These are phyloP conservation scores for Parascotia fuliginaria DNA, from an alignment of 2,888 invertebrate species.

Conservation along the genomic window DNA sequence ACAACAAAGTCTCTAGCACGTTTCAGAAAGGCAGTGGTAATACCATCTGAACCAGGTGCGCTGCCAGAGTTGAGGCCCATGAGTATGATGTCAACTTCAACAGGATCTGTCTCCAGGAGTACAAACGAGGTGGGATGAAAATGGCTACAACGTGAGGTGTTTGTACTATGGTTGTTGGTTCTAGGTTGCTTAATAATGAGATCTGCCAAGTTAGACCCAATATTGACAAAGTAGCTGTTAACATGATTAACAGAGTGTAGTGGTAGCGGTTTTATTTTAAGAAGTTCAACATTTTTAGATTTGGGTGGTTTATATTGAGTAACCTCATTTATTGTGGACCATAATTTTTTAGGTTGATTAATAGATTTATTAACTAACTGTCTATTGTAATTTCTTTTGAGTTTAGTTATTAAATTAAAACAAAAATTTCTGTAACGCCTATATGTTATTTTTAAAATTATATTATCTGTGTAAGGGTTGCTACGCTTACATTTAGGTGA, in stretches of 20 bases:
- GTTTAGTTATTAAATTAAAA: too few species aligned
- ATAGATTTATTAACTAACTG: too few species aligned
- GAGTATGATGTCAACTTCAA: constrained; percentile 9
- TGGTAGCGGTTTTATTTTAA: background rate
- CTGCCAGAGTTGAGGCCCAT: constrained; percentile 13
- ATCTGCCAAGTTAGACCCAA: constrained; percentile 1
- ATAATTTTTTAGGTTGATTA: background rate
- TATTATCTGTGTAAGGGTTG: too few species aligned
- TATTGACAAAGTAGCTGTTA: background rate
- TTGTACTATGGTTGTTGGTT: too few species aligned
- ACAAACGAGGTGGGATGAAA: constrained; percentile 6
- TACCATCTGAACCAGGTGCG: constrained; percentile 24
- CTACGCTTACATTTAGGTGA: too few species aligned
- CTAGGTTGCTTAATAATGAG: background rate
- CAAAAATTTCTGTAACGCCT: too few species aligned
- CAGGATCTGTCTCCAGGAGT: constrained; percentile 9
- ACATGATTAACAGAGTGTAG: constrained; percentile 1
- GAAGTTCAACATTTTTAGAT: background rate
- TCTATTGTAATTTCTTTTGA: too few species aligned
- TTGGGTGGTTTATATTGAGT: constrained; percentile 5
- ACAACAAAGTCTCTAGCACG: constrained; percentile 3
- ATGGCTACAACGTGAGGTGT: background rate
- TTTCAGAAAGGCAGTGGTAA: constrained; percentile 20
- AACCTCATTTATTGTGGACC: constrained; percentile 3
- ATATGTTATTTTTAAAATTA: too few species aligned